Base-by-base conservation (phyloP, 2,888 invertebrate genomes). In the Drosophila nr. medialis region DNA sequence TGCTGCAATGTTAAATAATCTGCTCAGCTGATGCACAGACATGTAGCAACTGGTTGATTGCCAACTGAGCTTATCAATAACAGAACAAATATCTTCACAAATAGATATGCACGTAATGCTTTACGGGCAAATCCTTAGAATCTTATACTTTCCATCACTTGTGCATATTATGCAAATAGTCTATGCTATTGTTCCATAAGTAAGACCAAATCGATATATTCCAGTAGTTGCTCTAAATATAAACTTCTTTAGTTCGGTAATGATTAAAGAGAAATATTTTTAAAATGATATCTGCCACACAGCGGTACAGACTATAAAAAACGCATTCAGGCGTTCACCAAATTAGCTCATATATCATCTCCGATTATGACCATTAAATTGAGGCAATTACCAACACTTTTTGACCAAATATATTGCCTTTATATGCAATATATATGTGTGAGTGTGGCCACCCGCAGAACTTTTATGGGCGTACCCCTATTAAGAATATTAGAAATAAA, bases 341-440 rank as follows among this genome's bases (percentile, higher is more conserved):
- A 59, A 67, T 53, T 34, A 72, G 45, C 54, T 53, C 59, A 48
- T 72, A 55, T 49, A 72, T 72, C 59, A 60, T 64, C 13, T 61
- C 7, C 42, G 21, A 68, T 77, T 77, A 72, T 68, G 53, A 34
- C 34, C 51, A 49, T 66, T 54, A 72, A 70, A 72, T 66, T 66
- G 64, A 18, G 69, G 62, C 84, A 76, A 81, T 83, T 76, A 72
- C 76, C 73, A 73, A 72, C 75, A 77, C 69, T 64, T 63, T 66
- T 56, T 30, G 36, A 40, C 51, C 42, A 51, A 30, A 45, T 8
- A 48, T 40, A 53, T 48, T 48, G 51, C 54, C 45, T 24, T 29
- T 60, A 75, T 65, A 64, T 64, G 77, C 61, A 77, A 77, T 68
- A 71, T 69, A 54, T 64, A 49, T 69, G 56, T 67, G 13, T 13